Evolutionary conservation across 2,113 vertebrate genomes (phyloP).

Genomic region (Otus sunia): DNA sequence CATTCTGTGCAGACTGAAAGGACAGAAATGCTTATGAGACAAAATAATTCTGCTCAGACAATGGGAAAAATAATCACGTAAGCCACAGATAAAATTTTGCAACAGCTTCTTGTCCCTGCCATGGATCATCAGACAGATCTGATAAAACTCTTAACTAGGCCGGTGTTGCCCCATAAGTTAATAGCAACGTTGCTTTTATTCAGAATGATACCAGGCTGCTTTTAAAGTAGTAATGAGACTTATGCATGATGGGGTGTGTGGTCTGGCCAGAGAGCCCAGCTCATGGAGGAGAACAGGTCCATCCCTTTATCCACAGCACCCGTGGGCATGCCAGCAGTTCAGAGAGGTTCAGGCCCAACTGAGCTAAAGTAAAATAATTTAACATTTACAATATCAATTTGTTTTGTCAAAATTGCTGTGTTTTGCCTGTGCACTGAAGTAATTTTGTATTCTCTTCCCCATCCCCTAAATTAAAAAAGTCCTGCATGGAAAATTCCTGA

Average conservation of each 20-base stretch:
- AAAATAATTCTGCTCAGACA: slow-evolving; percentile 14
- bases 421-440: neutral
- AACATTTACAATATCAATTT: neutral
- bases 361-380: neutral
- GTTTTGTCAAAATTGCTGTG: neutral
- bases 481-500: neutral
- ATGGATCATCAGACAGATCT: slow-evolving; percentile 22
- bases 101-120: slow-evolving; percentile 1
- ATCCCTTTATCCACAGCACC: neutral
- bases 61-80: slow-evolving; percentile 12
- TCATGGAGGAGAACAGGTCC: fast-evolving
- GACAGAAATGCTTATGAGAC: slow-evolving; percentile 3
- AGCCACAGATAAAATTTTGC: slow-evolving; percentile 29
- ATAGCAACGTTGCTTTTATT: neutral
- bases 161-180: neutral
- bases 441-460: neutral
- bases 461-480: neutral
- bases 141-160: slow-evolving; percentile 4
- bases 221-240: neutral
- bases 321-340: neutral
- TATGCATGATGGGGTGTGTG: neutral
- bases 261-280: neutral
- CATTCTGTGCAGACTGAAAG: neutral
- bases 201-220: neutral
- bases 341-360: neutral